phyloP scores from a whole-genome alignment of 2,113 vertebrate species.

The Mesitornis unicolor region DNA sequence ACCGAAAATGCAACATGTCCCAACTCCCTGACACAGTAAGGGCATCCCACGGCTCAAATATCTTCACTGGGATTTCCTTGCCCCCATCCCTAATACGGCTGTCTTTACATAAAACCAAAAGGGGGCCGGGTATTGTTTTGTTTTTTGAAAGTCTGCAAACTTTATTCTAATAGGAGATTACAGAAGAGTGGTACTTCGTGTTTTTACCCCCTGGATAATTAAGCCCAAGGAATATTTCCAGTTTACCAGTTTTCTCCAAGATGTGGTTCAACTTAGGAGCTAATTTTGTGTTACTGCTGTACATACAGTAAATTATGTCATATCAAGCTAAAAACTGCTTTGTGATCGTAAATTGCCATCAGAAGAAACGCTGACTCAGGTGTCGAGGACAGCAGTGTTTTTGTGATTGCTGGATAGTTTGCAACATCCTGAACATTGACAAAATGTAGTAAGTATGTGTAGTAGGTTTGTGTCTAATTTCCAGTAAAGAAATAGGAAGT shows the following conservation, averaged over 20 bases:
- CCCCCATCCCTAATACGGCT: accelerated
- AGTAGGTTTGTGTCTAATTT: no score
- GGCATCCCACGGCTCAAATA: background rate
- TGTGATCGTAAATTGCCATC: background rate
- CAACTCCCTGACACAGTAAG: background rate
- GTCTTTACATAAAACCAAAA: background rate
- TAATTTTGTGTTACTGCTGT: background rate
- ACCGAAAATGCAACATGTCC: background rate
- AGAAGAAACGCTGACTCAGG: background rate
- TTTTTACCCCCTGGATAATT: background rate
- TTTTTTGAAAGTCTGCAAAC: background rate
- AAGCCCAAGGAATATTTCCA: background rate
- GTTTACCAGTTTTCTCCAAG: background rate
- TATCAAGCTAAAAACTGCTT: background rate
- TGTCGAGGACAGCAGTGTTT: background rate
- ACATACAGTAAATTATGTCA: background rate
- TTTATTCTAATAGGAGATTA: background rate
- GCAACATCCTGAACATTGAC: background rate
- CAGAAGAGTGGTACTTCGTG: background rate
- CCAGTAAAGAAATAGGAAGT: background rate
- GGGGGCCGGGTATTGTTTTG: no score
- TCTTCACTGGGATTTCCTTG: background rate
- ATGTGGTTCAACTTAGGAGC: background rate
- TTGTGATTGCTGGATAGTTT: background rate
- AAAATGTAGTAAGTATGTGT: background rate